These are phyloP conservation scores for Syngnathus rostellatus DNA, from an alignment of 2,797 vertebrate species.

Conservation along the genomic window DNA sequence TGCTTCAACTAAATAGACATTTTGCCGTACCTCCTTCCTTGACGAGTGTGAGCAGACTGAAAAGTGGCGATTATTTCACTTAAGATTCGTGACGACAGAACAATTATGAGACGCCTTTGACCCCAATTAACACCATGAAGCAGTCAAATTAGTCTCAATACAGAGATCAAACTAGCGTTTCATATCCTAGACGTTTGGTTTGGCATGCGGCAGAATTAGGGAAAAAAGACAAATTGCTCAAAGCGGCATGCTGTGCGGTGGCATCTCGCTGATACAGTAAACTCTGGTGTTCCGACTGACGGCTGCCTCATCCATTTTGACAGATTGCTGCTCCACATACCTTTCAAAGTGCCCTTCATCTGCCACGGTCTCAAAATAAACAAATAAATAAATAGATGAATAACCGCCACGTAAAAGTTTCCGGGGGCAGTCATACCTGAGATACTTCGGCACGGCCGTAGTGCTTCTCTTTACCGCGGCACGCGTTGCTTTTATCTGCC, in stretches of 20 bases:
- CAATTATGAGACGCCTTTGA: too few species aligned
- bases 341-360: conserved; percentile 40
- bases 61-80: too few species aligned
- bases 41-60: too few species aligned
- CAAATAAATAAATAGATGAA: neutral
- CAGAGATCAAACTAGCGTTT: neutral
- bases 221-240: conserved; percentile 32
- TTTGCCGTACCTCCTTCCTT: too few species aligned
- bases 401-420: neutral
- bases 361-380: conserved; percentile 31
- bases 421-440: conserved; percentile 19
- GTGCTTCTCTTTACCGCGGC: conserved; percentile 13
- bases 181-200: neutral
- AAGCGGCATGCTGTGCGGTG: conserved; percentile 20
- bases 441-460: conserved; percentile 21
- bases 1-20: too few species aligned
- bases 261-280: conserved; percentile 37
- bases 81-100: too few species aligned
- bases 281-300: conserved; percentile 38
- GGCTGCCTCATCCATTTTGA: conserved; percentile 43
- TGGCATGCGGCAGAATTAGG: neutral
- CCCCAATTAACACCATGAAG: too few species aligned
- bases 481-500: neutral
- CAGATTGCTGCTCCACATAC: conserved; percentile 38
- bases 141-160: too few species aligned